These are phyloP conservation scores for Lagorchestes hirsutus DNA, from an alignment of 2,797 vertebrate genomes.

Conservation along the genomic window DNA sequence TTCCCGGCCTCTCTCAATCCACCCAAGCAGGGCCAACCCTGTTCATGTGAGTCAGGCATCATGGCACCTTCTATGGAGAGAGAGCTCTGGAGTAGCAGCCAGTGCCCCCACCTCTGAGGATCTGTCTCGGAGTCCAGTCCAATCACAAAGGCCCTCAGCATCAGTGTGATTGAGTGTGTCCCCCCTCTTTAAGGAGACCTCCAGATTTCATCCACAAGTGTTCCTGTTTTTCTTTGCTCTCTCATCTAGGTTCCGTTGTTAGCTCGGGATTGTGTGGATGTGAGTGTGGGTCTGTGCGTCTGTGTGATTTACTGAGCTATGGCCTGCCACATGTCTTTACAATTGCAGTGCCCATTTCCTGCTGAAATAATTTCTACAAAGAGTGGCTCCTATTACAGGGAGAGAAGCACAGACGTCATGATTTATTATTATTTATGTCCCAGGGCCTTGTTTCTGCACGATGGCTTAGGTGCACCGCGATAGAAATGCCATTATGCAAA, in stretches of 20 bases:
- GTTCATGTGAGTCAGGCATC: not conserved
- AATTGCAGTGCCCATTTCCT: constrained; percentile 90
- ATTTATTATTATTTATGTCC: constrained; percentile 97
- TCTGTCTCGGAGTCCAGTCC: not conserved
- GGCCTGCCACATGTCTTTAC: constrained; percentile 86
- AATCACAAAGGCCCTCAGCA: not conserved
- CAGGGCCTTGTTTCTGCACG: constrained; percentile 92
- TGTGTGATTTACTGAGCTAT: constrained; percentile 84
- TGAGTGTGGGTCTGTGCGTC: constrained; percentile 11
- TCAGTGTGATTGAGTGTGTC: not conserved
- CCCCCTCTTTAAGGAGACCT: constrained; percentile 13
- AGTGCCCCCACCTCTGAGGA: not conserved
- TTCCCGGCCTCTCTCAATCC: not conserved
- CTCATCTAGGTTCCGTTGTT: constrained; percentile 65
- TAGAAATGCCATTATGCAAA: constrained; percentile 99
- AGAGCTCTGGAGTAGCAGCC: not conserved
- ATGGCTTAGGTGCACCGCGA: constrained; percentile 89
- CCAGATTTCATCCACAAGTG: constrained; percentile 54
- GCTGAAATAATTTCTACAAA: constrained; percentile 93
- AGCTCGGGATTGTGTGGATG: constrained; percentile 11
- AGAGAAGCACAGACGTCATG: constrained; percentile 87
- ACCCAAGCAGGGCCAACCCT: not conserved
- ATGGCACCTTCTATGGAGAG: not conserved
- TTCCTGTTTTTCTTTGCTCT: constrained; percentile 39
- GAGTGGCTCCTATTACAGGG: constrained; percentile 91